Percentiles rank a stretch among this genome's conserved stretches.
These are phyloP conservation scores for Drosophila chauvacae DNA, from an alignment of 1,140 invertebrate genomes.

Conservation along the genomic window DNA sequence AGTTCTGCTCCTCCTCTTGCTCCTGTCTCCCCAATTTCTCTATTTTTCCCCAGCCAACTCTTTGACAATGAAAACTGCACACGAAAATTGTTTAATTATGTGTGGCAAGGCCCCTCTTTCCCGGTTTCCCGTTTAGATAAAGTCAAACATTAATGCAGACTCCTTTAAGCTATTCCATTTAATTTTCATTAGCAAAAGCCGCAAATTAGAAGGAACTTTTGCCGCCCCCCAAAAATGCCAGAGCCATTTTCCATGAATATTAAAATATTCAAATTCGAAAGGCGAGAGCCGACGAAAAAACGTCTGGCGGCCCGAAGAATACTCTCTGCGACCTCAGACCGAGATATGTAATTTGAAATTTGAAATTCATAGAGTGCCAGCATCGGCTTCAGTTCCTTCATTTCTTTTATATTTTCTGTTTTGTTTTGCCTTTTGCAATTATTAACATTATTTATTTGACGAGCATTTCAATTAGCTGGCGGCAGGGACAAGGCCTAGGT, in stretches of 20 bases:
- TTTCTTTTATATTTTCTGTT: too few species aligned
- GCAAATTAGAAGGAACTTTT: conserved; percentile 72
- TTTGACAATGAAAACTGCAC: background rate
- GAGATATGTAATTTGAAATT: conserved; percentile 59
- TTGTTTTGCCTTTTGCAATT: conserved; percentile 45
- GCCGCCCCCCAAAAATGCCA: conserved; percentile 25
- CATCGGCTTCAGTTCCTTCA: too few species aligned
- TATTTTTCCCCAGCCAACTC: background rate
- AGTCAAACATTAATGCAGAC: conserved; percentile 71
- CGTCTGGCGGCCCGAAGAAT: conserved; percentile 12
- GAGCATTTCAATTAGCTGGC: conserved; percentile 58
- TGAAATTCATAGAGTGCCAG: conserved; percentile 69
- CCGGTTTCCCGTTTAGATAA: conserved; percentile 19
- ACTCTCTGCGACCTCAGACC: conserved; percentile 9
- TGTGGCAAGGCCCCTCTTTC: background rate
- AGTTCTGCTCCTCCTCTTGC: background rate
- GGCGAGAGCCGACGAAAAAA: background rate
- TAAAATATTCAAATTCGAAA: conserved; percentile 79
- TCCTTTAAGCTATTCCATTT: conserved; percentile 77
- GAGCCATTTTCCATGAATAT: conserved; percentile 78
- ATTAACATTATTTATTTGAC: conserved; percentile 59
- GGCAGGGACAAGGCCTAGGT: background rate
- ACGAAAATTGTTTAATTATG: conserved; percentile 46
- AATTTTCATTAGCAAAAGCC: conserved; percentile 78
- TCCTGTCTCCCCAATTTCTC: background rate